A percentile compares a stretch with the other conserved stretches of the same genome.
These are phyloP conservation scores for Synergus itoensis DNA, from an alignment of 2,888 invertebrate genomes.

Conservation along the genomic window DNA sequence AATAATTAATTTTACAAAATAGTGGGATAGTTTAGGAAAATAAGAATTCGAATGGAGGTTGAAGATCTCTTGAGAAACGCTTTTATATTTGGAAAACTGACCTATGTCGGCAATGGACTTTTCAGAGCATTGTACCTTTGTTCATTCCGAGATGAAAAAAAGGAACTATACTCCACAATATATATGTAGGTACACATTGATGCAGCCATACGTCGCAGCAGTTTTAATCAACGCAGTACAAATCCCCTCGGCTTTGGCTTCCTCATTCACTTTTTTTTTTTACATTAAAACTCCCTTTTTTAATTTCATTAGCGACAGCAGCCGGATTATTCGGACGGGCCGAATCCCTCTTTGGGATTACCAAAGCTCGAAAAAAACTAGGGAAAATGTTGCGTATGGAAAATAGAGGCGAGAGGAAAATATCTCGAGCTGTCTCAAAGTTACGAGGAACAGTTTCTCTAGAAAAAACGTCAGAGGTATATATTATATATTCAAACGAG, in stretches of 20 bases:
- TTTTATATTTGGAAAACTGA: constrained; percentile 22
- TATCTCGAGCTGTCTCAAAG: constrained; percentile 45
- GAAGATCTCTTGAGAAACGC: no score
- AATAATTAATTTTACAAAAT: no score
- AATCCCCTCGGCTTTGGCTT: constrained; percentile 71
- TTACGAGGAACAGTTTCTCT: constrained; percentile 16
- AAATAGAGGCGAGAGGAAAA: constrained; percentile 57
- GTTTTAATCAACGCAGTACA: constrained; percentile 76
- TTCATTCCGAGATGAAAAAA: constrained; percentile 10
- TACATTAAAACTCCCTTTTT: constrained; percentile 58
- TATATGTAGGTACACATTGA: constrained; percentile 51
- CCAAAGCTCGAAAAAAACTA: constrained; percentile 72
- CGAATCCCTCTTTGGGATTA: constrained; percentile 72
- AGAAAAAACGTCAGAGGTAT: neutral
- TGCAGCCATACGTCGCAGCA: constrained; percentile 72
- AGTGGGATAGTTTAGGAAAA: no score
- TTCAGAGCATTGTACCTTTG: constrained; percentile 18
- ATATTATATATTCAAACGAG: neutral
- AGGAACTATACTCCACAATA: constrained; percentile 19
- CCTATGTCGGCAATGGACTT: neutral
- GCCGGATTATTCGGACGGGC: constrained; percentile 70
- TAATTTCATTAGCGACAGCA: constrained; percentile 76
- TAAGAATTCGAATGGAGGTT: no score
- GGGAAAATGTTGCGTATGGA: constrained; percentile 55
- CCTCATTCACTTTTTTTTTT: constrained; percentile 48